Evolutionary conservation across 2,797 vertebrate species (phyloP).

Genomic region (Ptychadena robeensis): DNA sequence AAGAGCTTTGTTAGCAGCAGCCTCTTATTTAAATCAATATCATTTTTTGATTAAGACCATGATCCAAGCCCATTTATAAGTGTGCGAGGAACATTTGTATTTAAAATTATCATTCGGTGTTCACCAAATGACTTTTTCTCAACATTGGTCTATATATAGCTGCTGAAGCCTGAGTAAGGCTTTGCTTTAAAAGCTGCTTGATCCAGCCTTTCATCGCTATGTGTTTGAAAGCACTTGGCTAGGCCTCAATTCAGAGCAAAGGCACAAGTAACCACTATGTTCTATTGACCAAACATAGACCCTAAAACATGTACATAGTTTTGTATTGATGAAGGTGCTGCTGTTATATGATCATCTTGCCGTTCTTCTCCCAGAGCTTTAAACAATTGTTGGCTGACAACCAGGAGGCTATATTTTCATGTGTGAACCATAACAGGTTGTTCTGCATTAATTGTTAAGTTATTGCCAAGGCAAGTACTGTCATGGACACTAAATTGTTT

Average conservation of each 20-base stretch:
- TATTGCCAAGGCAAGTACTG: too few relatives aligned
- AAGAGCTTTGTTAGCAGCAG: not conserved
- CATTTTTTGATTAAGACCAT: not conserved
- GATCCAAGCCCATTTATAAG: not conserved
- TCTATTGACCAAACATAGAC: slow-evolving; percentile 70
- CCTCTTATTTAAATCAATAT: not conserved
- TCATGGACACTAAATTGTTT: too few relatives aligned
- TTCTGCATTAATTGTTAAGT: too few relatives aligned
- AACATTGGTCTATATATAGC: slow-evolving; percentile 74
- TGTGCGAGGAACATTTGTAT: slow-evolving; percentile 15
- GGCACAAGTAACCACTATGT: slow-evolving; percentile 64
- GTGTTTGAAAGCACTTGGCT: slow-evolving; percentile 64
- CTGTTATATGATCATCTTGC: slow-evolving; percentile 63
- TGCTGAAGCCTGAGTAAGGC: slow-evolving; percentile 62
- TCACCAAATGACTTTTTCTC: slow-evolving; percentile 68
- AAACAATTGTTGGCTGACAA: not conserved
- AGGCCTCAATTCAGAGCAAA: slow-evolving; percentile 37
- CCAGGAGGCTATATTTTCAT: slow-evolving; percentile 56
- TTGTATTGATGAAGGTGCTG: slow-evolving; percentile 28
- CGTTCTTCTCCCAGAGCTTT: slow-evolving; percentile 38
- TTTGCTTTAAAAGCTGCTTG: slow-evolving; percentile 64
- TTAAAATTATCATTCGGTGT: slow-evolving; percentile 53
- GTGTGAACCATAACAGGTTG: not conserved
- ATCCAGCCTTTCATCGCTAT: slow-evolving; percentile 67
- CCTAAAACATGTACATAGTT: slow-evolving; percentile 59